Percentiles rank a stretch among this genome's conserved stretches.
phyloP scores from a whole-genome alignment of 2,797 vertebrate species.

The Chloroceryle amazona region DNA sequence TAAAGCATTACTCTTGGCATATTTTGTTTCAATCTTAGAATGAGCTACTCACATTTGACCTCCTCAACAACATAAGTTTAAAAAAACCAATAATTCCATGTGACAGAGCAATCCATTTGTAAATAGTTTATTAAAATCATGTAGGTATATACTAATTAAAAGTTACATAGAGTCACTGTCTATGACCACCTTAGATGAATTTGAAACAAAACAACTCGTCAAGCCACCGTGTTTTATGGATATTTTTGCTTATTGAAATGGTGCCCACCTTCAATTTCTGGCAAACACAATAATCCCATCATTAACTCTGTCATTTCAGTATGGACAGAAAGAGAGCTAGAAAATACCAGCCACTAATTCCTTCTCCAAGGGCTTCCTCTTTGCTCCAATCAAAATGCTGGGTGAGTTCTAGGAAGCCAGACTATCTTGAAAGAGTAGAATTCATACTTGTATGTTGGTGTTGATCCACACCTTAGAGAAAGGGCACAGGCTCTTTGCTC shows the following conservation, averaged over 20 bases:
- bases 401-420: not conserved
- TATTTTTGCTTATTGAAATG: not conserved
- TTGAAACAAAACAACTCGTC: not conserved
- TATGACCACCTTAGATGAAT: not conserved
- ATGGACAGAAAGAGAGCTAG: not conserved
- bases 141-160: conserved; percentile 22
- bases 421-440: not conserved
- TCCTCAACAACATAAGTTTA: not conserved
- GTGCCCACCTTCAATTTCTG: not conserved
- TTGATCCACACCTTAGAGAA: too few species aligned
- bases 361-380: not conserved
- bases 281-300: not conserved
- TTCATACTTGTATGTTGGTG: accelerated
- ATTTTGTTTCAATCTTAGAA: conserved; percentile 28
- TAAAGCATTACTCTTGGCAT: not conserved
- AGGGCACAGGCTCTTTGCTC: accelerated
- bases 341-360: not conserved
- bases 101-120: not conserved
- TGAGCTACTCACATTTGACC: conserved; percentile 38
- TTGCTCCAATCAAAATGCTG: not conserved
- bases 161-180: not conserved
- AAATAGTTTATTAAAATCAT: conserved; percentile 36
- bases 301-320: not conserved
- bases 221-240: not conserved
- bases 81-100: not conserved